Conservation (phyloP, 2,797 vertebrate species). For the Hybognathus amarus region DNA sequence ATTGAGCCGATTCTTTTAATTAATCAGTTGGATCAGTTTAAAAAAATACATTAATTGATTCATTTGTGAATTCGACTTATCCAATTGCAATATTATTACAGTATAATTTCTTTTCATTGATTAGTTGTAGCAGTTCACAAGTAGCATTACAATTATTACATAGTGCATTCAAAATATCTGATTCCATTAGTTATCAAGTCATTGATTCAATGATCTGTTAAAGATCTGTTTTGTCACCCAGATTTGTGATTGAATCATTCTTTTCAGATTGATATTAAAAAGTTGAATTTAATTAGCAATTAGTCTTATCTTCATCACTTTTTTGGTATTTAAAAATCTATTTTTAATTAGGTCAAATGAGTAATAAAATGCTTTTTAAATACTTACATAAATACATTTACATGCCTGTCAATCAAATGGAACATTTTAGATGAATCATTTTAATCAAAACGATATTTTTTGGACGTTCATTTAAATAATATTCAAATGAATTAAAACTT, state of each 20-base stretch:
- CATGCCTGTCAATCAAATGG: neutral
- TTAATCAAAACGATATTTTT: neutral
- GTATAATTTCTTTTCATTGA: neutral
- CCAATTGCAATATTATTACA: neutral
- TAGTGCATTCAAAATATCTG: neutral
- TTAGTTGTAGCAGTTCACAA: neutral
- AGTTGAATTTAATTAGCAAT: neutral
- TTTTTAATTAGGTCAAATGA: neutral
- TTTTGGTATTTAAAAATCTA: neutral
- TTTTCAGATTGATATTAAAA: neutral
- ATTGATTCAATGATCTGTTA: neutral
- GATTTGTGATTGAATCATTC: neutral
- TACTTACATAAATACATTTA: neutral
- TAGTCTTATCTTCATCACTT: neutral
- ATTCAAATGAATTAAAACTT: neutral
- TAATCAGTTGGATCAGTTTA: neutral
- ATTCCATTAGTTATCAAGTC: neutral
- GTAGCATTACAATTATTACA: neutral
- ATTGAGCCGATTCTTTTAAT: neutral
- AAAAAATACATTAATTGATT: neutral
- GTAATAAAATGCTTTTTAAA: neutral
- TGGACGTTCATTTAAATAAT: neutral
- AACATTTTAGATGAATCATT: neutral
- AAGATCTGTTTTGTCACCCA: neutral
- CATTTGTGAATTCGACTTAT: neutral